These are phyloP conservation scores for Leptogaster cylindrica DNA, from an alignment of 2,888 invertebrate genomes.

Conservation along the genomic window DNA sequence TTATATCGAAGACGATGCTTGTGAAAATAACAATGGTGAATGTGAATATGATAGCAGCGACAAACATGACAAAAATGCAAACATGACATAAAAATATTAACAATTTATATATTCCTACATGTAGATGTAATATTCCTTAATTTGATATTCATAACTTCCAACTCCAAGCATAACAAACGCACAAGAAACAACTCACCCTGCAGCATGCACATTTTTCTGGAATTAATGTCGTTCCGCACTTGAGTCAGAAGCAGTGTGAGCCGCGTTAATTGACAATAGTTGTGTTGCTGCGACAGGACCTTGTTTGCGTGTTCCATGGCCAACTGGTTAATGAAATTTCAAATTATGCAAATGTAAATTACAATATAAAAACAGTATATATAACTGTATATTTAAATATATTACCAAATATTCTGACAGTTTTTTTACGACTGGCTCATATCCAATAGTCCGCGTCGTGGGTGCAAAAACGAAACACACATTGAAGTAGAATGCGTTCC, in stretches of 20 bases:
- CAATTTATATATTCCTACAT: too few relatives aligned
- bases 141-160: too few relatives aligned
- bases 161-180: too few relatives aligned
- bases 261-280: conserved; percentile 66
- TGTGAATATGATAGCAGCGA: too few relatives aligned
- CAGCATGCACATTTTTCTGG: conserved; percentile 72
- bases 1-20: too few relatives aligned
- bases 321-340: conserved; percentile 61
- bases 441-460: conserved; percentile 76
- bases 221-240: conserved; percentile 75
- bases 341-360: not conserved
- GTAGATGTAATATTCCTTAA: not conserved
- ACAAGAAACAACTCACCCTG: conserved; percentile 69
- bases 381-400: not conserved
- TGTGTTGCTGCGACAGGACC: conserved; percentile 72
- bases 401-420: conserved; percentile 77
- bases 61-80: too few relatives aligned
- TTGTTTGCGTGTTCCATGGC: conserved; percentile 76
- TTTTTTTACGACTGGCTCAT: conserved; percentile 82
- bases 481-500: conserved; percentile 85
- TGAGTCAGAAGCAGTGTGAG: conserved; percentile 69
- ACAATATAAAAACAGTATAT: not conserved
- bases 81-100: too few relatives aligned
- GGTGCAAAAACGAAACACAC: conserved; percentile 82
- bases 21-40: too few relatives aligned